Evolutionary conservation across 2,888 invertebrate genomes (phyloP).

Genomic region (Agelastica alni): DNA sequence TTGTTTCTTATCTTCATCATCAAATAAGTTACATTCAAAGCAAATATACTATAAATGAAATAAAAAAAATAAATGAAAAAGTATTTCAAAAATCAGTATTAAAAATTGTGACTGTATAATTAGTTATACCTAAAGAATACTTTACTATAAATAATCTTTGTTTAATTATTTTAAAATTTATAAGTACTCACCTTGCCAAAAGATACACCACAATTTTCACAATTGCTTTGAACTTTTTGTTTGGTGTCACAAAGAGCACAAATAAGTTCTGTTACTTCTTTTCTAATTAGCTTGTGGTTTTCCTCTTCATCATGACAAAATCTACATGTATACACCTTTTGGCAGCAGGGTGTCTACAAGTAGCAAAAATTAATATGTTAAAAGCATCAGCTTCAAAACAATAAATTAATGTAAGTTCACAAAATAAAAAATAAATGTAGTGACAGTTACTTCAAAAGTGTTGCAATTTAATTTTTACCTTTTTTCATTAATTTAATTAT

Average conservation of each 20-base stretch:
- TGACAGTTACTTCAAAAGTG: no score
- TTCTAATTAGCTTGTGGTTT: slow-evolving; percentile 81
- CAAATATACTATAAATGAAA: slow-evolving; percentile 74
- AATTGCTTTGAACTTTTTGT: slow-evolving; percentile 79
- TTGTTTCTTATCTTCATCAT: slow-evolving; percentile 86
- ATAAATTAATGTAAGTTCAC: no score
- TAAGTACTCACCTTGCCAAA: slow-evolving; percentile 73
- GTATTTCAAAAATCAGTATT: no score
- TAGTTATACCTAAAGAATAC: neutral
- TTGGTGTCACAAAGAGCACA: slow-evolving; percentile 80
- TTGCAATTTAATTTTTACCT: no score
- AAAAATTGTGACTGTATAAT: no score
- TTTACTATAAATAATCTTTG: neutral
- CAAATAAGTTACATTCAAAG: slow-evolving; percentile 84
- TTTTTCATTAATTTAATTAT: no score
- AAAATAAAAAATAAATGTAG: no score
- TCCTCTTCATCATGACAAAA: slow-evolving; percentile 91
- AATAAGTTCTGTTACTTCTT: slow-evolving; percentile 80
- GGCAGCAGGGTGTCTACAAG: slow-evolving; percentile 85
- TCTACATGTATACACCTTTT: slow-evolving; percentile 84
- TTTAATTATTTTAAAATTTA: neutral
- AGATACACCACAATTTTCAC: slow-evolving; percentile 74
- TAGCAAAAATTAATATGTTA: no score
- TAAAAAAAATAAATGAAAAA: no score
- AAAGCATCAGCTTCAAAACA: no score